Evolutionary conservation across 2,113 vertebrate genomes (phyloP), one percentile per base, ranked within the genome.

Genomic region (Brienomyrus longianalis): DNA sequence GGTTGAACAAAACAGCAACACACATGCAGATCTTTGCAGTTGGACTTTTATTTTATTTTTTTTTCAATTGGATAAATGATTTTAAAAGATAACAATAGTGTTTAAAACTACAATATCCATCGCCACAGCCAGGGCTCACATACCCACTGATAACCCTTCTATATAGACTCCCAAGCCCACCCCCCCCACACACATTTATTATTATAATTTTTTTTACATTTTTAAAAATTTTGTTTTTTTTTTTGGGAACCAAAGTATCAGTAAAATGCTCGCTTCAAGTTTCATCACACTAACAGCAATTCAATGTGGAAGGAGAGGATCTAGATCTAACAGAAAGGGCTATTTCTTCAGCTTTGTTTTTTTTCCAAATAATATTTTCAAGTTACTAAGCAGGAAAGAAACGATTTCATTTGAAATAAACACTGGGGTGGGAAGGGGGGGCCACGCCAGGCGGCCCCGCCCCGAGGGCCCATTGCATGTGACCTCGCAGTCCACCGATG

Each of bases 21-120:
- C 90, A 91, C 92, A 91, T 92, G 51, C 27, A 84, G 8, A 45
- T 91, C 90, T 92, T 95, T 94, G 93, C 92, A 93, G 89, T 92
- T 91, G 89, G 91, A 91, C 90, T 94, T 94, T 95, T 94, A 86
- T 96, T 94, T 96, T 62, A 39, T 13, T 80, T 80, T 80, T 80
- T 77, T 39, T 96, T 99, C 10, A 99, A 98, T 99, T 98, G 98
- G 97, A 98, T 99, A 98, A 98, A 98, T 98, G 97, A 97, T 98
- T 98, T 95, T 98, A 97, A 98, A 99, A 98, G 96, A 97, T 98
- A 98, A 98, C 97, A 99, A 98, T 98, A 98, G 96, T 97, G 97
- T 99, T 99, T 98, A 97, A 99, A 99, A 98, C 98, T 98, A 99
- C 97, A 97, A 97, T 97, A 97, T 98, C 45, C 96, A 97, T 97